phyloP scores from a whole-genome alignment of 2,888 invertebrate species.

The Syritta pipiens region DNA sequence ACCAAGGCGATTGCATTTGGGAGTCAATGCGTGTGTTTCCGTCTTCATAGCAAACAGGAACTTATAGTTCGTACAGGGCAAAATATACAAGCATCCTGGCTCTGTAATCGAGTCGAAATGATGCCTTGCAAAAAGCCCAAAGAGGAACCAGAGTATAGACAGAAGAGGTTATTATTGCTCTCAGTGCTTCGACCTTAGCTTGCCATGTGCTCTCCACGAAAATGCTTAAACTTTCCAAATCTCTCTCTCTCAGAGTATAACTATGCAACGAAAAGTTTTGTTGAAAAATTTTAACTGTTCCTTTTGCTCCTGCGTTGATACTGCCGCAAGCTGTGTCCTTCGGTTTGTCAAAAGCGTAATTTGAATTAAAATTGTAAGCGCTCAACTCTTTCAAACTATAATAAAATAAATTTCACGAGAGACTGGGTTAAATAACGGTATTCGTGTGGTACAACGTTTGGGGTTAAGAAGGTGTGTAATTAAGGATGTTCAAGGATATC shows the following conservation, averaged over 20 bases:
- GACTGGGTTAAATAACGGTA: conserved; percentile 13
- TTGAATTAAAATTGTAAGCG: conserved; percentile 61
- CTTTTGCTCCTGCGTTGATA: background rate
- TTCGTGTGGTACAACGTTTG: background rate
- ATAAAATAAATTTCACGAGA: conserved; percentile 61
- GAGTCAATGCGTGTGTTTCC: conserved; percentile 59
- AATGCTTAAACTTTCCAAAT: conserved; percentile 45
- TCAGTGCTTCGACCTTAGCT: too few species aligned
- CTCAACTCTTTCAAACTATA: conserved; percentile 49
- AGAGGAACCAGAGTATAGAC: too few species aligned
- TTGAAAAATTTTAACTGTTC: conserved; percentile 34
- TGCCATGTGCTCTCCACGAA: background rate
- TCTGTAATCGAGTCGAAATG: conserved; percentile 35
- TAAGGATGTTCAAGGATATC: conserved; percentile 58
- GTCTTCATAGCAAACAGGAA: conserved; percentile 42
- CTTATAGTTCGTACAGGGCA: conserved; percentile 25
- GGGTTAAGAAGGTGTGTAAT: conserved; percentile 60
- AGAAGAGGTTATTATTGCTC: conserved; percentile 8
- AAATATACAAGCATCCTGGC: conserved; percentile 37
- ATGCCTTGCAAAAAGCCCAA: too few species aligned
- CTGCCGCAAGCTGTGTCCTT: background rate
- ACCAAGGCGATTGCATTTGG: conserved; percentile 11
- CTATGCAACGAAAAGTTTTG: conserved; percentile 45
- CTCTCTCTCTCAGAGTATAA: conserved; percentile 52
- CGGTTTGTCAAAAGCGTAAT: conserved; percentile 51